Percentiles rank a stretch among this genome's conserved stretches.
Evolutionary conservation across 2,888 invertebrate species (phyloP).

Genomic region (Leuctra nigra): DNA sequence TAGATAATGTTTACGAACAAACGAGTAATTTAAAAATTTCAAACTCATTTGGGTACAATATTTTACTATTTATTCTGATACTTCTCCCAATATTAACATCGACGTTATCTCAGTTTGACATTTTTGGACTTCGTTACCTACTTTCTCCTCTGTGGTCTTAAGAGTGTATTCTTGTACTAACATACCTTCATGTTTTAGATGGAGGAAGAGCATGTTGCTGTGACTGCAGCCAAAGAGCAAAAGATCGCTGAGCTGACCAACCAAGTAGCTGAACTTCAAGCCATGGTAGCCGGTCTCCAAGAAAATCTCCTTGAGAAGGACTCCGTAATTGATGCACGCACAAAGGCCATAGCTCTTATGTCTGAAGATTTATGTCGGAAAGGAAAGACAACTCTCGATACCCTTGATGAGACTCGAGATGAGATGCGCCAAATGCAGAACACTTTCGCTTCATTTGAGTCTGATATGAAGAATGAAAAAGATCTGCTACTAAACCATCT

Average conservation of each 20-base stretch:
- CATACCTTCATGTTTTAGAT: slow-evolving; percentile 19
- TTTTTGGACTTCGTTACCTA: no score
- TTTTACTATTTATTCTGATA: no score
- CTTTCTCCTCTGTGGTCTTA: no score
- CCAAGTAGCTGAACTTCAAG: slow-evolving; percentile 67
- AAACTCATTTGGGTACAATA: no score
- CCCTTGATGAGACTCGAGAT: slow-evolving; percentile 70
- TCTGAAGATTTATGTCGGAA: slow-evolving; percentile 61
- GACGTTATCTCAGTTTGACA: no score
- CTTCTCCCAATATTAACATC: no score
- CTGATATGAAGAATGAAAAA: slow-evolving; percentile 62
- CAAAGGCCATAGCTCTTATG: slow-evolving; percentile 69
- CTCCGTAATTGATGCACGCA: slow-evolving; percentile 73
- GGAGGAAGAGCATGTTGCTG: slow-evolving; percentile 41
- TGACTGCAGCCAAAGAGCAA: slow-evolving; percentile 54
- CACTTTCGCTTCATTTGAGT: slow-evolving; percentile 63
- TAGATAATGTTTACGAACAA: no score
- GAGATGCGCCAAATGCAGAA: slow-evolving; percentile 77
- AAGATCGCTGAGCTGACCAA: slow-evolving; percentile 58
- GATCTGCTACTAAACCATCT: no score
- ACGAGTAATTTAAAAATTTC: no score
- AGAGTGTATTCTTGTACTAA: not conserved
- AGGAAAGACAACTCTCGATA: slow-evolving; percentile 63
- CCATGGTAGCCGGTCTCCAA: slow-evolving; percentile 70
- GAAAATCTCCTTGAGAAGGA: slow-evolving; percentile 78